Evolutionary conservation across 2,113 vertebrate species (phyloP).

Genomic region (Eleginops maclovinus): DNA sequence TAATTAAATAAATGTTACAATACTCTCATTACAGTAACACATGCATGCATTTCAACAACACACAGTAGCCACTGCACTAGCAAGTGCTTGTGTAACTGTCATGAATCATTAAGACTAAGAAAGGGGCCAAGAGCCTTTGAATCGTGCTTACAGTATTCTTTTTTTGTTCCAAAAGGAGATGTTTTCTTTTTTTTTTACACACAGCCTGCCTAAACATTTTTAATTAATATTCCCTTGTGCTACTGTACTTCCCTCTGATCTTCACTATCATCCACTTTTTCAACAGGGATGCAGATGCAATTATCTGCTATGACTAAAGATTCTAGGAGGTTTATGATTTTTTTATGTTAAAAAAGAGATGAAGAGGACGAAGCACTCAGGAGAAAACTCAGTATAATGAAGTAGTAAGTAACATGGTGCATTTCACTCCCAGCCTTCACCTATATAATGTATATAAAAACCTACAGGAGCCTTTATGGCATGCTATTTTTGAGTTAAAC

Average conservation of each 20-base stretch:
- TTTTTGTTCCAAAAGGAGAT: slow-evolving; percentile 24
- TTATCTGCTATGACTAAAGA: slow-evolving; percentile 37
- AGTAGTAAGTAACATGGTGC: background rate
- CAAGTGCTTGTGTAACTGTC: background rate
- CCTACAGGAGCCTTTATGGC: no score
- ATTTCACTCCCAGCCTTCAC: background rate
- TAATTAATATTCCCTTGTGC: slow-evolving; percentile 49
- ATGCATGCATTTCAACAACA: background rate
- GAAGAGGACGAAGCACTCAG: slow-evolving; percentile 4
- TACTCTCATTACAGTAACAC: background rate
- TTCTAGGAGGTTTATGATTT: slow-evolving; percentile 27
- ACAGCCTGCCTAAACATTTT: slow-evolving; percentile 32
- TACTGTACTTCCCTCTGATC: slow-evolving; percentile 53
- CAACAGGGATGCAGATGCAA: slow-evolving; percentile 32
- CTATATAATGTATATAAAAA: background rate
- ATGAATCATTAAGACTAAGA: slow-evolving; percentile 11
- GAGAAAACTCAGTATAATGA: background rate
- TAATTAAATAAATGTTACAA: background rate
- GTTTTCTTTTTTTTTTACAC: slow-evolving; percentile 41
- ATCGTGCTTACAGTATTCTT: background rate
- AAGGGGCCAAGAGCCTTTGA: background rate
- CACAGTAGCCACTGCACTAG: background rate
- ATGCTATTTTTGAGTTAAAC: background rate
- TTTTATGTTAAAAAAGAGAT: background rate
- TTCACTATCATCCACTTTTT: slow-evolving; percentile 9